Evolutionary conservation across 2,113 vertebrate species (phyloP), one percentile per base, ranked within the genome.

Genomic region (Forbesichthys papilliferus): DNA sequence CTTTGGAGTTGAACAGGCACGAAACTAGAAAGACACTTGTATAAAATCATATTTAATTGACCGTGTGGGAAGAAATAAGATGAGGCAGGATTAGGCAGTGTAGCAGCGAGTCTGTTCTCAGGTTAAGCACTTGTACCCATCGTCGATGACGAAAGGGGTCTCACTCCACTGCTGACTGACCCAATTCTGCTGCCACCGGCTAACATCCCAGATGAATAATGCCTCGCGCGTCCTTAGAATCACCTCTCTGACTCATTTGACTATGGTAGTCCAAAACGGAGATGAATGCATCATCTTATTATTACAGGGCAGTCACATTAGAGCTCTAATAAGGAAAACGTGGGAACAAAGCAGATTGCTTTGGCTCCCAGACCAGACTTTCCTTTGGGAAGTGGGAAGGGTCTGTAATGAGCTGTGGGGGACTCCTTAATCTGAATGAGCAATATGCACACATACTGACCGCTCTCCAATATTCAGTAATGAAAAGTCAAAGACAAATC

Each of bases 51-150:
- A 74, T 58, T 57, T 72, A 85, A 87, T 85, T 84, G 81, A 68
- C 67, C 49, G 60, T 71, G 81, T 87, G 68, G 82, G 79, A 81
- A 81, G 78, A 77, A 64, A 77, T 69, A 66, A 77, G 75, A 84
- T 62, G 66, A 77, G 51, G 69, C n/a, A 64, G 78, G 68, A 80
- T 65, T 69, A 42, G 49, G 69, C 48, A 61, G 36, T 53, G 13
- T 42, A 63, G 36, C 49, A 64, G 54, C 27, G 58, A 59, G 16
- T 33, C 1, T 36, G 10, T 65, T 48, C 60, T 49, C 13, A 7
- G 49, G 14, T 69, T 53, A 36, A n/a, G 34, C 62, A 47, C 60
- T 77, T 63, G 13, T 58, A 48, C 61, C 55, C 12, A 69, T 18
- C 68, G 47, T 69, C 47, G 10, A 4, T 67, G 69, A 73, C 59